Conservation (phyloP, 2,113 vertebrate species). For the Ursus arctos region DNA sequence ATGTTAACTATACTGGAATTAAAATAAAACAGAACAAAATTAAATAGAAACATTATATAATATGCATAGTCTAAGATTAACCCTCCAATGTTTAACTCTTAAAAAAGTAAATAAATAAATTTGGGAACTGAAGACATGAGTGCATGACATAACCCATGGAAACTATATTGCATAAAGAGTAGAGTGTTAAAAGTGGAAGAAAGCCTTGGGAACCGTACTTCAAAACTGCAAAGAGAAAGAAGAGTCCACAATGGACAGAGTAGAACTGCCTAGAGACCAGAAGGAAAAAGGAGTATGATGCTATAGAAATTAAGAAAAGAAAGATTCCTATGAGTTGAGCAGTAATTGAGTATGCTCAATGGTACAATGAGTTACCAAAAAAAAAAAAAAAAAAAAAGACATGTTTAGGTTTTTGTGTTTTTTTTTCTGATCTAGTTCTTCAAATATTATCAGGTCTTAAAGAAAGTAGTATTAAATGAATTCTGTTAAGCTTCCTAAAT, state of each 20-base stretch:
- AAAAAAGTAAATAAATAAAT: not conserved
- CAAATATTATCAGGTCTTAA: not conserved
- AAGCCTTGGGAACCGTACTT: not conserved
- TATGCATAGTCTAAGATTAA: not conserved
- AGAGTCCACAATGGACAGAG: not conserved
- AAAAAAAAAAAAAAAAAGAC: not conserved
- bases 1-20: not conserved
- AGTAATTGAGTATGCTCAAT: not conserved
- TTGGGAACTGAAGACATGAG: not conserved
- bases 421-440: conserved; percentile 21
- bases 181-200: not conserved
- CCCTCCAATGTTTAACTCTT: not conserved
- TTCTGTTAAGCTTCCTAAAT: not conserved
- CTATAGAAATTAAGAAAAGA: not conserved
- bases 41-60: not conserved
- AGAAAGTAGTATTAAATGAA: not conserved
- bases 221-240: not conserved
- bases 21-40: not conserved
- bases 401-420: not conserved
- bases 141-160: not conserved
- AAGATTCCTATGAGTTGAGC: not conserved
- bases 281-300: not conserved
- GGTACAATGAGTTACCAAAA: not conserved
- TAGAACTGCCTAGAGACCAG: not conserved
- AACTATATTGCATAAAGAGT: not conserved